These are phyloP conservation scores for Suncus etruscus DNA, from an alignment of 2,113 vertebrate genomes.

Conservation along the genomic window DNA sequence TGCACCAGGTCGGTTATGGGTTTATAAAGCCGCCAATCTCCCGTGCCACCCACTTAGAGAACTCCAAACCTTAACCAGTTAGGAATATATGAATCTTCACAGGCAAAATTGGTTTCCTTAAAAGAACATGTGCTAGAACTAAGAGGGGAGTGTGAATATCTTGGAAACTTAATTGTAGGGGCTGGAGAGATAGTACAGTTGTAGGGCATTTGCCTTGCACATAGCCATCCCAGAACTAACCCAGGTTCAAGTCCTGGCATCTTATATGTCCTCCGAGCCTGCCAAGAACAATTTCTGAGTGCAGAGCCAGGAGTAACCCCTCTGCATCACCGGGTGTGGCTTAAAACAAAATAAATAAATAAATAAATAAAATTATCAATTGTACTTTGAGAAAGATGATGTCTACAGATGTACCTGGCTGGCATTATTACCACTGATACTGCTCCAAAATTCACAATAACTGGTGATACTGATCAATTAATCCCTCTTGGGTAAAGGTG, in stretches of 20 bases:
- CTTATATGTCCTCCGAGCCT: too few relatives aligned
- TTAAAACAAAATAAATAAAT: neutral
- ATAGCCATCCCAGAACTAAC: too few relatives aligned
- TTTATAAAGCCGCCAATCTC: neutral
- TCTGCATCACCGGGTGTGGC: neutral
- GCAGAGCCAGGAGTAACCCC: too few relatives aligned
- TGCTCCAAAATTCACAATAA: neutral
- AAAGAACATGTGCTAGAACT: constrained; percentile 13
- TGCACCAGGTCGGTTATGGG: neutral
- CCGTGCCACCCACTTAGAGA: neutral
- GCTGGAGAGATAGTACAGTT: too few relatives aligned
- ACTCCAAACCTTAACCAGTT: neutral
- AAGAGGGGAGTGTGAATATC: constrained; percentile 1
- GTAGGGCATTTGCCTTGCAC: too few relatives aligned
- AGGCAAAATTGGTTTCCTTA: neutral
- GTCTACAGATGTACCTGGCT: neutral
- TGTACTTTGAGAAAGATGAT: neutral
- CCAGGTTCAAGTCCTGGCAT: too few relatives aligned
- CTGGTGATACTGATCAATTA: neutral
- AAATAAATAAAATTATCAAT: neutral
- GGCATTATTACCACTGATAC: neutral
- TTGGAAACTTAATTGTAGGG: constrained; percentile 10
- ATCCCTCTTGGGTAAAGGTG: neutral
- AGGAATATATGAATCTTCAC: neutral
- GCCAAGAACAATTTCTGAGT: too few relatives aligned